Evolutionary conservation across 2,888 invertebrate genomes (phyloP), one percentile per base, ranked within the genome.

Genomic region (Nephrotoma appendiculata): DNA sequence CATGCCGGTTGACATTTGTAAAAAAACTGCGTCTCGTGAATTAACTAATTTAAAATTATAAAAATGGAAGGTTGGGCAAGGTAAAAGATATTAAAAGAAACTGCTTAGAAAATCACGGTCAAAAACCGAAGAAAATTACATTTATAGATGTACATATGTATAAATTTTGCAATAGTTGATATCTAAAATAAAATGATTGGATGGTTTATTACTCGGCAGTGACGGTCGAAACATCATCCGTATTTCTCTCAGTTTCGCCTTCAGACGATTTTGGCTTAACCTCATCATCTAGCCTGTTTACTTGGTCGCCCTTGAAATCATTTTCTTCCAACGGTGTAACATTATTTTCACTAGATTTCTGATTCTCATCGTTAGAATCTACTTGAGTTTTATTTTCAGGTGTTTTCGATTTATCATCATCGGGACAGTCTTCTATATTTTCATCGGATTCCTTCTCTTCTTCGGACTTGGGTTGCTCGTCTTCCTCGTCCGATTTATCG

Each of bases 401-500:
- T 71, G 71, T 31, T 71, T 71, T 19, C 31, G 31, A n/a, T 71
- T 71, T 9, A 71, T 71, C 31, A 71, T 71, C 71, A 71, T 85
- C 85, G 6, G 85, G 15, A 44, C 85, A 71, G 86, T 19, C 71
- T 86, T 19, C 85, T 83, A 6, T 31, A 7, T 52, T n/a, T 86
- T 71, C 31, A 45, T 83, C 41, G 41, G 71, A 52, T 52, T 87
- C n/a, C 83, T 44, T 86, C 84, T 87, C 88, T 86, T 87, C 87
- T 71, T 87, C 87, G 87, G 84, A 86, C 19, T 86, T 85, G 87
- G 84, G 85, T 19, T 86, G 84, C 87, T 87, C 87, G 88, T 87
- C 87, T 86, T 88, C 85, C 86, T 88, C 86, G 41, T 87, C 85
- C 86, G 11, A 11, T 11, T 48, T 48, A 12, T 48, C 31, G 31